Evolutionary conservation across 2,888 invertebrate genomes (phyloP), one percentile per base, ranked within the genome.

Genomic region (Troides aeacus): DNA sequence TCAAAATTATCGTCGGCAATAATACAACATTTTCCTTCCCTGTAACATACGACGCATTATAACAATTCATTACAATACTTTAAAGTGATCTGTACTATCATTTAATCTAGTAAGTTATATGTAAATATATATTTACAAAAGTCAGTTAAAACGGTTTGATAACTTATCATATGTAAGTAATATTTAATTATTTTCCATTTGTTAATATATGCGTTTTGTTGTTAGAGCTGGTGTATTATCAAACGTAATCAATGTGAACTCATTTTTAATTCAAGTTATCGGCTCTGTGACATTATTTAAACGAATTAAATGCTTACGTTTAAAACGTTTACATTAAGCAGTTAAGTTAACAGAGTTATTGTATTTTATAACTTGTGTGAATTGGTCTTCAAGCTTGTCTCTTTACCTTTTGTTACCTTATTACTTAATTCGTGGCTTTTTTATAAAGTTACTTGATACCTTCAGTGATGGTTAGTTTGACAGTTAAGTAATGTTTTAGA

Each of bases 201-300:
- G 15, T 50, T 50, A 50, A 17, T 50, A 15, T 18, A 15, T 17
- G 18, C 50, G 15, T 50, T 15, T 50, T 50, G 17, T 50, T 50
- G 15, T 50, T 5, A 2, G 15, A 17, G 15, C 50, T 17, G 15
- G 17, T 17, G 50, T 50, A 18, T 50, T 18, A 50, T 50, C 17
- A 50, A 50, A 50, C 30, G 10, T 8, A 24, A 18, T 6, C 56
- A 62, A 62, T 46, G 46, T 42, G 62, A 17, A 56, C 39, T 62
- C 36, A 57, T 62, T 62, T 24, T 58, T 42, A 65, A 62, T 67
- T 62, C 46, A 42, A 67, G 62, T 58, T 62, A 67, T 67, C 57
- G 30, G 42, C 18, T 46, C 30, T 67, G 46, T 58, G 46, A 21
- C 36, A 66, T 61, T 58, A 57, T 57, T 62, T 62, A 18, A 62